Evolutionary conservation across 1,140 invertebrate genomes (phyloP).

Genomic region (Cephus cinctus): DNA sequence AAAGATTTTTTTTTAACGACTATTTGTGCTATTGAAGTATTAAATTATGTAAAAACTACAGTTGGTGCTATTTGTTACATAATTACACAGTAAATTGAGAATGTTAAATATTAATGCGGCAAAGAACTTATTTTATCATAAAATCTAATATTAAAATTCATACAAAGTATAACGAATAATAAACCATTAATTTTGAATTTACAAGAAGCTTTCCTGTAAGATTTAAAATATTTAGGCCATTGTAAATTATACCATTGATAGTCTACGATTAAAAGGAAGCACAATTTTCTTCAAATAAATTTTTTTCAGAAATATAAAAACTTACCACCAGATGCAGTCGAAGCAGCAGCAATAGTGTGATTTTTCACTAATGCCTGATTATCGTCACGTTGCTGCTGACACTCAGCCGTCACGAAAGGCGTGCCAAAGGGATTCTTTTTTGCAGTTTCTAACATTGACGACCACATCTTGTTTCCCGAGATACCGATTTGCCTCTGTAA

Average conservation of each 20-base stretch:
- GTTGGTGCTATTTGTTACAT: constrained; percentile 1
- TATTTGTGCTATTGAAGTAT: not conserved
- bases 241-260: no score
- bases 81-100: no score
- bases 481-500: constrained; percentile 23
- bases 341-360: constrained; percentile 62
- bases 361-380: constrained; percentile 56
- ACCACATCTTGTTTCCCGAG: constrained; percentile 62
- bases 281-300: constrained; percentile 1
- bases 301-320: constrained; percentile 9
- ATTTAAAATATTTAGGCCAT: no score
- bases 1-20: not conserved
- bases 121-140: constrained; percentile 21
- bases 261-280: no score
- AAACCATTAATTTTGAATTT: no score
- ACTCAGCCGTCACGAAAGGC: constrained; percentile 64
- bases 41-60: no score
- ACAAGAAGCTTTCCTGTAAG: no score
- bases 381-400: constrained; percentile 53
- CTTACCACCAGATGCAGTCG: constrained; percentile 56
- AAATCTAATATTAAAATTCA: no score
- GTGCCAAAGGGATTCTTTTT: constrained; percentile 74
- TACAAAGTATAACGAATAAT: no score
- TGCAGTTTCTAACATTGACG: constrained; percentile 69
- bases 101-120: not conserved